A percentile compares a stretch with the other conserved stretches of the same genome.
phyloP scores from a whole-genome alignment of 2,797 vertebrate genomes.

The Ctenopoma kingsleyae region DNA sequence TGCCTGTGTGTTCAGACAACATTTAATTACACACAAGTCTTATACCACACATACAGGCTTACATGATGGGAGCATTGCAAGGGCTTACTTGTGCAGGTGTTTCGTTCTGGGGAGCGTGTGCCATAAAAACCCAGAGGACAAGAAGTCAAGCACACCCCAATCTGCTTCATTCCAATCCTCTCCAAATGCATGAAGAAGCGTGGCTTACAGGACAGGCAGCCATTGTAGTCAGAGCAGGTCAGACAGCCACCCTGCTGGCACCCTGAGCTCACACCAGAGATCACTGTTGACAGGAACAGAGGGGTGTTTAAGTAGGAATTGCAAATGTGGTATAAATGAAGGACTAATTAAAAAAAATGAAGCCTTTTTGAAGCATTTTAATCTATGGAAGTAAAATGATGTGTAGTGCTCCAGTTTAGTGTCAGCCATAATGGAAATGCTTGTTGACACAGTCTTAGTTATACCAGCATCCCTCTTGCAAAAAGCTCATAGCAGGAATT shows the following conservation, averaged over 20 bases:
- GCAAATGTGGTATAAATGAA: neutral
- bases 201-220: conserved; percentile 97
- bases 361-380: neutral
- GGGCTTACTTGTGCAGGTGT: conserved; percentile 97
- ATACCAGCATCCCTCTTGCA: conserved; percentile 7
- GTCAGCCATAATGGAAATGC: neutral
- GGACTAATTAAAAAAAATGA: neutral
- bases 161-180: conserved; percentile 98
- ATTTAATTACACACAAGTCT: neutral
- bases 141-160: conserved; percentile 95
- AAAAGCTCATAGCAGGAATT: conserved; percentile 15
- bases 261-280: conserved; percentile 92
- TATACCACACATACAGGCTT: neutral
- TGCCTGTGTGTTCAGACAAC: neutral
- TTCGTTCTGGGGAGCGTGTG: conserved; percentile 95
- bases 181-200: conserved; percentile 98
- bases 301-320: neutral
- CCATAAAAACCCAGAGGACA: conserved; percentile 97
- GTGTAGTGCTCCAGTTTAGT: neutral
- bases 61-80: neutral
- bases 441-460: neutral
- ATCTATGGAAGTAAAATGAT: neutral
- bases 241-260: conserved; percentile 97
- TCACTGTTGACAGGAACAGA: conserved; percentile 79
- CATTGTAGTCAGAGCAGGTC: conserved; percentile 98